phyloP scores from a whole-genome alignment of 1,140 invertebrate genomes.

The Drosophila bocqueti region DNA sequence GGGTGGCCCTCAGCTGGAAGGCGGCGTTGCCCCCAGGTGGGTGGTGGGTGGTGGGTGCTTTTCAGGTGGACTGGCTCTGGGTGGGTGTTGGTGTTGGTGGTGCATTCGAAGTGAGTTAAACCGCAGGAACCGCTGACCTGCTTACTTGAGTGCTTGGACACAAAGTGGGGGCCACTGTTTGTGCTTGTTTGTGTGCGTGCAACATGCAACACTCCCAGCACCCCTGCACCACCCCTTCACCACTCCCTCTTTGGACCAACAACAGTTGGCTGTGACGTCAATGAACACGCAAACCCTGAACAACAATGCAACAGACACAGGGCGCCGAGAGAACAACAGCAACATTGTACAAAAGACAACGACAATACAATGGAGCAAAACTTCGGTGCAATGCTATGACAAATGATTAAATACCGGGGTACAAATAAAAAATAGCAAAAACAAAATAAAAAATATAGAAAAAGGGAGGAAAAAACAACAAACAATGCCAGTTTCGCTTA shows the following conservation, averaged over 20 bases:
- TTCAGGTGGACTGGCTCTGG: background rate
- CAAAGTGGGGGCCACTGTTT: constrained; percentile 16
- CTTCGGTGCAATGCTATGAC: constrained; percentile 57
- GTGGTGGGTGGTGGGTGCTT: background rate
- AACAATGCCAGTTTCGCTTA: constrained; percentile 24
- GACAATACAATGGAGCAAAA: constrained; percentile 31
- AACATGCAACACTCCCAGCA: constrained; percentile 62
- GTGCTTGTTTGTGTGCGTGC: constrained; percentile 62
- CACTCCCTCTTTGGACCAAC: too few relatives aligned
- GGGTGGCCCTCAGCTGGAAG: constrained; percentile 8
- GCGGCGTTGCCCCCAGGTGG: background rate
- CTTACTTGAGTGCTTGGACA: constrained; percentile 69
- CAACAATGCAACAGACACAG: constrained; percentile 67
- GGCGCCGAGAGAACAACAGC: constrained; percentile 18
- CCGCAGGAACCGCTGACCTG: constrained; percentile 80
- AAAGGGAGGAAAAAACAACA: background rate
- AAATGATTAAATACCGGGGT: constrained; percentile 65
- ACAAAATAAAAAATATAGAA: constrained; percentile 3
- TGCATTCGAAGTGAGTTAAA: constrained; percentile 50
- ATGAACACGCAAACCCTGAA: constrained; percentile 67
- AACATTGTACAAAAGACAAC: constrained; percentile 31
- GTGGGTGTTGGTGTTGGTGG: background rate
- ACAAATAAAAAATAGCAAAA: constrained; percentile 9
- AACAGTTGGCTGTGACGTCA: constrained; percentile 65
- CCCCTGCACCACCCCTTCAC: background rate